Evolutionary conservation across 2,888 invertebrate genomes (phyloP).

Genomic region (Ecliptopera silaceata): DNA sequence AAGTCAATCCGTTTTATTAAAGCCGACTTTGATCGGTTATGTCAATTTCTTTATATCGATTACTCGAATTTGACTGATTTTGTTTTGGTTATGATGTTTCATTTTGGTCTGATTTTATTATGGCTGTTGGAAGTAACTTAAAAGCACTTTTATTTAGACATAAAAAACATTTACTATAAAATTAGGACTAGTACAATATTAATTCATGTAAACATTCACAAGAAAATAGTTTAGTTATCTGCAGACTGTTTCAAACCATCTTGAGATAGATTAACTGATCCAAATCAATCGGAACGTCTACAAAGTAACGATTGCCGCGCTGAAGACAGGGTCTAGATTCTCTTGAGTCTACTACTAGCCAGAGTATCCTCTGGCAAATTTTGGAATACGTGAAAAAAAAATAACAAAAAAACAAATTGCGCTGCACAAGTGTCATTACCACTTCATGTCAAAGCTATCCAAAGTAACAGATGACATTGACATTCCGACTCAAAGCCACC

Average conservation of each 20-base stretch:
- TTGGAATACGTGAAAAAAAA: no score
- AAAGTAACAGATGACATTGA: constrained; percentile 55
- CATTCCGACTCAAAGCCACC: constrained; percentile 49
- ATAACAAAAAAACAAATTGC: neutral
- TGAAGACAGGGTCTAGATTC: no score
- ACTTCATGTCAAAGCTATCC: neutral
- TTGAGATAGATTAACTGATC: no score
- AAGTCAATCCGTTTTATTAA: constrained; percentile 79
- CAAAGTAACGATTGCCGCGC: no score
- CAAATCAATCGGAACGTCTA: no score
- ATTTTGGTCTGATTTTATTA: neutral
- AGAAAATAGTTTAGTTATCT: no score
- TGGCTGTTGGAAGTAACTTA: neutral
- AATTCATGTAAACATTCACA: no score
- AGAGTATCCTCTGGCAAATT: no score
- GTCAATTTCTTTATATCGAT: constrained; percentile 62
- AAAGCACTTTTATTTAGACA: neutral
- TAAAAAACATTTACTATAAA: neutral
- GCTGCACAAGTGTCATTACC: neutral
- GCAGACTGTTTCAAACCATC: no score
- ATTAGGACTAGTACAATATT: no score
- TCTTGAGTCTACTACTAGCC: no score
- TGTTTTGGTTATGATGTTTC: constrained; percentile 33
- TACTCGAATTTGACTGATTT: constrained; percentile 24
- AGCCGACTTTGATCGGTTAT: constrained; percentile 73